Percentiles rank a stretch among this genome's conserved stretches.
Conservation (phyloP, 2,113 vertebrate genomes). For the Gobiocypris rarus region DNA sequence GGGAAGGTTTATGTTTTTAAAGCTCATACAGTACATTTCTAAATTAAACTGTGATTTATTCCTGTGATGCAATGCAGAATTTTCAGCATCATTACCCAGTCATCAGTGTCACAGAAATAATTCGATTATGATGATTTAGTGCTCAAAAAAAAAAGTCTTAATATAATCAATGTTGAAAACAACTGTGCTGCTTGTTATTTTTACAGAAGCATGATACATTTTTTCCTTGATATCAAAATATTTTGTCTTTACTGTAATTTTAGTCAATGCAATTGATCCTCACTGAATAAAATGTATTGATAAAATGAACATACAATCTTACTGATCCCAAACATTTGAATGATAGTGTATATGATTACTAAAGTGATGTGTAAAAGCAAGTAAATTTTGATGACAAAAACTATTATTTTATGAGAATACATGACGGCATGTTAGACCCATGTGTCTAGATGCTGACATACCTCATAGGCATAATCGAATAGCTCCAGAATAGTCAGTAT, state of each 20-base stretch:
- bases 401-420: not conserved
- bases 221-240: not conserved
- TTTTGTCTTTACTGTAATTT: not conserved
- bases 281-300: not conserved
- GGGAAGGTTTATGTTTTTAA: not conserved
- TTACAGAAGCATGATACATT: too few relatives aligned
- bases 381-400: not conserved
- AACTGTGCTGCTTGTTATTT: not conserved
- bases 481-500: conserved; percentile 98
- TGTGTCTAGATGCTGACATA: conserved; percentile 64
- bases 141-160: not conserved
- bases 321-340: not conserved
- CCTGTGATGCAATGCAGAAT: not conserved
- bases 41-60: not conserved
- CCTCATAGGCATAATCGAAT: conserved; percentile 98
- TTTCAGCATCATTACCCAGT: not conserved
- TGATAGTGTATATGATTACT: too few relatives aligned
- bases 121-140: not conserved
- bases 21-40: not conserved
- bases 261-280: not conserved
- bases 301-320: not conserved
- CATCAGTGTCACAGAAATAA: not conserved
- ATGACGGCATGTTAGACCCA: not conserved
- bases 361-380: not conserved
- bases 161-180: not conserved